Base-by-base conservation (phyloP, 2,888 invertebrate species). In the Tiliacea citrago region DNA sequence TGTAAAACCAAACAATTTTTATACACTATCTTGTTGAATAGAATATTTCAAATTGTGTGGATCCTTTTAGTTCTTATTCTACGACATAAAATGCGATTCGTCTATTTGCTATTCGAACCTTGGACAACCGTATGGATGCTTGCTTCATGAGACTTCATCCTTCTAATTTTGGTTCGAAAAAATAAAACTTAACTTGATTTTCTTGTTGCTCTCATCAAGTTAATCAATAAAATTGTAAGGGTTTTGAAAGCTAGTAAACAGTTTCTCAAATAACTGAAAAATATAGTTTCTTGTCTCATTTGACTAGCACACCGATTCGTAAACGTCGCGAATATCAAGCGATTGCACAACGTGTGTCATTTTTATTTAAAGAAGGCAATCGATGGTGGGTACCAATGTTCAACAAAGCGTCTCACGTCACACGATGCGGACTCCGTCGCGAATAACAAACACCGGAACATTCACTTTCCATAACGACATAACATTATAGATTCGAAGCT, bases 361-460 rank as follows among this genome's bases (percentile, higher is more conserved):
- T 82, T 86, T 85, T 85, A 87, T 81, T 81, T 75, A 83, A 85
- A 83, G 75, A 81, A 84, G 82, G 77, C 73, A 78, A 63, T 78
- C 82, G 74, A 83, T 90, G 86, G 86, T 85, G 82, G 82, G 77
- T 86, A 86, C 83, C 86, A 86, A 88, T 85, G 89, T 88, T 91
- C 88, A 93, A 92, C 91, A 91, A 92, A 91, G 91, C 92, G 79
- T 85, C 83, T 86, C 91, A 92, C 93, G 94, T 94, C 94, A 93
- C 89, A 85, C 89, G 88, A 91, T 88, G 87, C 90, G 90, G 86
- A 81, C 77, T 83, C 79, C 84, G 86, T 88, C 88, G 91, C 91
- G 95, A 95, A 95, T 95, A 94, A 93, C 92, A 95, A 96, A 93
- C 93, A 93, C 91, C 92, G 92, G 93, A 93, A 94, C 95, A 91